A percentile compares a stretch with the other conserved stretches of the same genome.
These are phyloP conservation scores for Caenorhabditis zanzibari DNA, from an alignment of 2,888 invertebrate genomes.

Conservation along the genomic window DNA sequence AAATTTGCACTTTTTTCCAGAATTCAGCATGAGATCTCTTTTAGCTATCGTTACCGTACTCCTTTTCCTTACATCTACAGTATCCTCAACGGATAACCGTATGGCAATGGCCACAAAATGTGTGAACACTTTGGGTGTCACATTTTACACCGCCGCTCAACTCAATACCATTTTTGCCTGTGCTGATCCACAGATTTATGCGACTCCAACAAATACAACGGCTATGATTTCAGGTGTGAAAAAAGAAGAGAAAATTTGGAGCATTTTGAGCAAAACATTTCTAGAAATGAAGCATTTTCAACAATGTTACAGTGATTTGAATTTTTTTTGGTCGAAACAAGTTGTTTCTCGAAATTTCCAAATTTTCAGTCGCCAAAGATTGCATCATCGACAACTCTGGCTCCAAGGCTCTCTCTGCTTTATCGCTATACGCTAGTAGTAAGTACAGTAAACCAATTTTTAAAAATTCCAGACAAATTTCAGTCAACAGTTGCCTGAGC, in stretches of 20 bases:
- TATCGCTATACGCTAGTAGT: conserved; percentile 49
- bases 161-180: conserved; percentile 43
- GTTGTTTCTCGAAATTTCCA: not conserved
- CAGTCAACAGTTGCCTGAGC: conserved; percentile 59
- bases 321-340: not conserved
- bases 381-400: conserved; percentile 62
- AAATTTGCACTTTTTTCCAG: not conserved
- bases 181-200: conserved; percentile 45
- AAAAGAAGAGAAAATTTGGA: not conserved
- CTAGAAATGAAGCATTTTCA: no score
- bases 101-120: conserved; percentile 29
- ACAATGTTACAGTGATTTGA: not conserved
- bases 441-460: not conserved
- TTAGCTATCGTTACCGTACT: no score
- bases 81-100: conserved; percentile 26
- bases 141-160: conserved; percentile 50
- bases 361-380: conserved; percentile 42
- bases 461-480: not conserved
- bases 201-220: conserved; percentile 40
- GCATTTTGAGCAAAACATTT: not conserved
- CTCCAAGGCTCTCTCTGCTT: conserved; percentile 42
- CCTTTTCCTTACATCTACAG: not conserved
- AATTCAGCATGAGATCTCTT: no score
- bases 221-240: conserved; percentile 30
- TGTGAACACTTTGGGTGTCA: conserved; percentile 44